Percentiles rank a stretch among this genome's conserved stretches.
These are phyloP conservation scores for Drosophila testacea DNA, from an alignment of 2,888 invertebrate genomes.

Conservation along the genomic window DNA sequence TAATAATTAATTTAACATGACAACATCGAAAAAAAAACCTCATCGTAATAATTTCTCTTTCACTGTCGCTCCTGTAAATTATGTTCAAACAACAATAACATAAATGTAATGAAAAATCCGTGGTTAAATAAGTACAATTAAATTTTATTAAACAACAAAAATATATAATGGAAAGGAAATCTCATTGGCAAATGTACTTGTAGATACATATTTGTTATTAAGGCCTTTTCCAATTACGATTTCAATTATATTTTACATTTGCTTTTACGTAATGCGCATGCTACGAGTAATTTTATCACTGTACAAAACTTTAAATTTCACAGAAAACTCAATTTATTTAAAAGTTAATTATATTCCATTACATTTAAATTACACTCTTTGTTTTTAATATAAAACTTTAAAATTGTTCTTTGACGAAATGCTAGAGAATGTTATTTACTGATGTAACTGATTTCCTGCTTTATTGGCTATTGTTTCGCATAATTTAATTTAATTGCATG, in stretches of 20 bases:
- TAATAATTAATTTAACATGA: constrained; percentile 63
- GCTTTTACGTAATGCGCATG: background rate
- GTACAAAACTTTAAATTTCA: background rate
- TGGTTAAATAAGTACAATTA: constrained; percentile 34
- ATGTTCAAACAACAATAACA: constrained; percentile 41
- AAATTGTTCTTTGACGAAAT: background rate
- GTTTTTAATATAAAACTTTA: background rate
- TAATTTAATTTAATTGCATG: constrained; percentile 35
- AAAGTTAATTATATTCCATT: background rate
- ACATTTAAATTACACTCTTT: background rate
- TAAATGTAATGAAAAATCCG: constrained; percentile 11
- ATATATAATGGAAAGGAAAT: constrained; percentile 15
- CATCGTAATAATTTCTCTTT: constrained; percentile 43
- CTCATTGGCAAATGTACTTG: constrained; percentile 10
- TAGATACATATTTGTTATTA: constrained; percentile 7
- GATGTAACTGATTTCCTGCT: background rate
- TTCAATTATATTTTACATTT: constrained; percentile 25
- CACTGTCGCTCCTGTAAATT: constrained; percentile 40
- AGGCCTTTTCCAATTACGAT: constrained; percentile 7
- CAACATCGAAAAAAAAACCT: constrained; percentile 29
- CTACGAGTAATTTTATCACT: background rate
- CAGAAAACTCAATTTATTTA: background rate
- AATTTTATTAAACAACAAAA: constrained; percentile 34
- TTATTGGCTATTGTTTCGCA: constrained; percentile 16
- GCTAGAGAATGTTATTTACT: background rate